Evolutionary conservation across 2,888 invertebrate genomes (phyloP).

Genomic region (Bombylius discolor): DNA sequence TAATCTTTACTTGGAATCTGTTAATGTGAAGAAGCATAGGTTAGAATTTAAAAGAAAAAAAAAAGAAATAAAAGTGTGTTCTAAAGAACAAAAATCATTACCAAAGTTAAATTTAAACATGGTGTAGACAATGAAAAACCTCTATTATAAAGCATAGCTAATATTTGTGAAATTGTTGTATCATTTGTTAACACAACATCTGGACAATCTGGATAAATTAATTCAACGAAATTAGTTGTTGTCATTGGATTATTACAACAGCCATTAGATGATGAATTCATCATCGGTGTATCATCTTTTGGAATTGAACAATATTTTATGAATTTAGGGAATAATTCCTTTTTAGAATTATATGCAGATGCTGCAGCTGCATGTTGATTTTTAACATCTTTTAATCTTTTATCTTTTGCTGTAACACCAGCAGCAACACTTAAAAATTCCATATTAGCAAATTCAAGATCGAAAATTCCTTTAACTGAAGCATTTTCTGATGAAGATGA

Average conservation of each 20-base stretch:
- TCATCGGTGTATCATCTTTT: too few relatives aligned
- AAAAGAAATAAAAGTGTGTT: too few relatives aligned
- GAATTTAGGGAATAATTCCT: conserved; percentile 25
- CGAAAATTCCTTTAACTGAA: conserved; percentile 14
- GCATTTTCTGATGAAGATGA: too few relatives aligned
- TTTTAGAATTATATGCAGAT: conserved; percentile 21
- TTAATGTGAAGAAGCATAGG: background rate
- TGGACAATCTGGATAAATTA: conserved; percentile 36
- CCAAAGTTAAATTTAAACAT: conserved; percentile 28
- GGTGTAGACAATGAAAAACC: conserved; percentile 41
- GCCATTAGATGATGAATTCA: too few relatives aligned
- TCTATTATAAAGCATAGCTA: conserved; percentile 41
- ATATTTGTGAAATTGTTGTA: conserved; percentile 45
- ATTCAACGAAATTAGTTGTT: conserved; percentile 31
- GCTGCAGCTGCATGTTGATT: conserved; percentile 38
- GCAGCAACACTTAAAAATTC: conserved; percentile 66
- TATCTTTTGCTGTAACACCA: conserved; percentile 78
- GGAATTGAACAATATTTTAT: conserved; percentile 12
- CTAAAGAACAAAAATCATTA: too few relatives aligned
- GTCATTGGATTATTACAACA: too few relatives aligned
- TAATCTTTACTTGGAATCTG: conserved; percentile 17
- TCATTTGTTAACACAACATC: conserved; percentile 41
- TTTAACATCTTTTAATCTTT: conserved; percentile 71
- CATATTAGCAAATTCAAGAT: conserved; percentile 33
- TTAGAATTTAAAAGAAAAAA: too few relatives aligned